Conservation (phyloP, 1,140 invertebrate genomes). For the Asbolus verrucosus region DNA sequence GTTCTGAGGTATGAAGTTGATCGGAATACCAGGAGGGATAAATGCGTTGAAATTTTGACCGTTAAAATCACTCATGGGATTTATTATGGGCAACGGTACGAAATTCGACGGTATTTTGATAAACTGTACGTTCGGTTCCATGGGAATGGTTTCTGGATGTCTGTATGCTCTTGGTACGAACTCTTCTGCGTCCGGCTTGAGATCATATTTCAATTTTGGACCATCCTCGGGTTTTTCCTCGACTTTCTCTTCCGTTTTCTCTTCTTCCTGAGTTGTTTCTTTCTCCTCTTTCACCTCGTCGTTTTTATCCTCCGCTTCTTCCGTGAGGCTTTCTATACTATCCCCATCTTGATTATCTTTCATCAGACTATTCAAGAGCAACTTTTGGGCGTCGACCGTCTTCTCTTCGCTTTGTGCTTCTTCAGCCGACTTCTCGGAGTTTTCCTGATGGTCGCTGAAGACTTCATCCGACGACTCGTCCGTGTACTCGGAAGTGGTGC, state of each 20-base stretch:
- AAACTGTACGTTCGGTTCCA: conserved; percentile 50
- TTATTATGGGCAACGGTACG: conserved; percentile 56
- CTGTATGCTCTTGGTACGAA: conserved; percentile 60
- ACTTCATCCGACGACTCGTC: conserved; percentile 56
- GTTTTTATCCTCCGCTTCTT: neutral
- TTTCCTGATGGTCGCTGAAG: conserved; percentile 50
- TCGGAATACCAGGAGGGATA: conserved; percentile 57
- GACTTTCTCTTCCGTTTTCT: conserved; percentile 33
- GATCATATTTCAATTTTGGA: conserved; percentile 48
- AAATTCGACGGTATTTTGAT: conserved; percentile 59
- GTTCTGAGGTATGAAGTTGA: conserved; percentile 57
- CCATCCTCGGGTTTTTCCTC: conserved; percentile 1
- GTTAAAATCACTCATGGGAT: conserved; percentile 50
- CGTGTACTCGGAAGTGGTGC: conserved; percentile 52
- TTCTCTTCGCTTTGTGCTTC: conserved; percentile 12
- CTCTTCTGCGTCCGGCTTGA: conserved; percentile 64
- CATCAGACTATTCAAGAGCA: no score
- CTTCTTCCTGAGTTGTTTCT: neutral
- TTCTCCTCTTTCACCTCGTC: neutral
- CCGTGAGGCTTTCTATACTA: neutral
- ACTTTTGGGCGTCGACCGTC: no score
- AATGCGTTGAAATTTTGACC: conserved; percentile 55
- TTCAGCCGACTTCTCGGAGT: no score
- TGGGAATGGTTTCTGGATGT: conserved; percentile 39
- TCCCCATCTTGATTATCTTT: no score